Conservation (phyloP, 2,888 invertebrate species). For the Drosophila parthenogenetica region DNA sequence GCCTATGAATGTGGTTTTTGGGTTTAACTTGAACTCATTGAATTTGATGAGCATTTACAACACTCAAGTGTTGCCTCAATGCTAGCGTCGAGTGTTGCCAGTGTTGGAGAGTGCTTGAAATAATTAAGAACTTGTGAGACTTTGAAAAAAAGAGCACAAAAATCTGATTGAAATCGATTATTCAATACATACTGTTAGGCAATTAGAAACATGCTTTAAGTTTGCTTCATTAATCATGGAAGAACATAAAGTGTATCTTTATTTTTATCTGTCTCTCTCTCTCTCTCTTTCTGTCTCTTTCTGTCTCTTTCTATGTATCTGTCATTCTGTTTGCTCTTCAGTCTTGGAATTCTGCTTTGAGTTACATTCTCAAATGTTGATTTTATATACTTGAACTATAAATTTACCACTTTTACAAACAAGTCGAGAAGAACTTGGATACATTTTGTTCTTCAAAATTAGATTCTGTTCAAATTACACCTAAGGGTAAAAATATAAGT, state of each 20-base stretch:
- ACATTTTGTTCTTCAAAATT: too few relatives aligned
- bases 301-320: not conserved
- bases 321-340: too few relatives aligned
- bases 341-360: not conserved
- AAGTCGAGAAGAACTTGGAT: too few relatives aligned
- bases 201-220: constrained; percentile 4
- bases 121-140: not conserved
- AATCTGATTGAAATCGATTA: not conserved
- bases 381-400: not conserved
- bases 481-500: too few relatives aligned
- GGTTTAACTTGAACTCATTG: constrained; percentile 25
- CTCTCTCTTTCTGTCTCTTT: not conserved
- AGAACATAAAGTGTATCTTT: not conserved
- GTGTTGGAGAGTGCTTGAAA: constrained; percentile 11
- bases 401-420: not conserved
- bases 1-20: constrained; percentile 21
- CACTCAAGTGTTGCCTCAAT: constrained; percentile 20
- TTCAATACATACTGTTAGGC: not conserved
- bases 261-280: not conserved
- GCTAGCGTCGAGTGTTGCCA: not conserved
- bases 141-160: not conserved
- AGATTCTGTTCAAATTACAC: too few relatives aligned
- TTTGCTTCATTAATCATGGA: constrained; percentile 3
- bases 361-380: not conserved
- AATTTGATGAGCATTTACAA: constrained; percentile 23